Conservation (phyloP, 2,888 invertebrate species). For the Pogonocherus hispidulus region DNA sequence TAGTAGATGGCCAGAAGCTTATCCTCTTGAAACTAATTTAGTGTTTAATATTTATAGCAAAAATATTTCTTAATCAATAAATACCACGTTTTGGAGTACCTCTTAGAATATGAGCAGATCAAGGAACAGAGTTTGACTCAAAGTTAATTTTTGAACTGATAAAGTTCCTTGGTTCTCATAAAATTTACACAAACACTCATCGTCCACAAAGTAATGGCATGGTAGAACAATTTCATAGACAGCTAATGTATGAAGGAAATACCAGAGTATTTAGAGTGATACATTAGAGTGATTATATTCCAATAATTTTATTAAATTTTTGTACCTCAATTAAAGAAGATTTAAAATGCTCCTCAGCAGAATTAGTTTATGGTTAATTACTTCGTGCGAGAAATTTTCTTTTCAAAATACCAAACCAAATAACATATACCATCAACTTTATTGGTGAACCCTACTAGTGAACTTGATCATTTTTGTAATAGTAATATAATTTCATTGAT, state of each 20-base stretch:
- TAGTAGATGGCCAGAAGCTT: too few relatives aligned
- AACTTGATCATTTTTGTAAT: too few relatives aligned
- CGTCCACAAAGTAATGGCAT: conserved; percentile 23
- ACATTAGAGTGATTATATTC: not conserved
- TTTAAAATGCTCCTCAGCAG: not conserved
- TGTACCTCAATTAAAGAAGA: not conserved
- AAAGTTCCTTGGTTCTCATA: not conserved
- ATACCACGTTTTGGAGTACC: conserved; percentile 15
- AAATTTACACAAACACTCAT: conserved; percentile 25
- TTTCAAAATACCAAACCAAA: too few relatives aligned
- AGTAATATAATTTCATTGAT: too few relatives aligned
- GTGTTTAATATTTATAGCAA: too few relatives aligned
- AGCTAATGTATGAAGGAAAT: conserved; percentile 3
- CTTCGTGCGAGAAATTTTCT: too few relatives aligned
- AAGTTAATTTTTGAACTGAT: not conserved
- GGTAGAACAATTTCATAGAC: conserved; percentile 21
- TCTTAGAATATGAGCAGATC: not conserved
- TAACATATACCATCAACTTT: too few relatives aligned
- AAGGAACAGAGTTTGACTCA: conserved; percentile 1
- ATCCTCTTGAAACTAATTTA: too few relatives aligned
- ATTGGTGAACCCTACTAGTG: too few relatives aligned
- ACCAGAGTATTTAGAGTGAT: not conserved
- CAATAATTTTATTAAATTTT: not conserved
- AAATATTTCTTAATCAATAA: not conserved
- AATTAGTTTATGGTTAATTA: not conserved